Evolutionary conservation across 2,888 invertebrate genomes (phyloP), one percentile per base, ranked within the genome.

Genomic region (Malthinus flaveolus): DNA sequence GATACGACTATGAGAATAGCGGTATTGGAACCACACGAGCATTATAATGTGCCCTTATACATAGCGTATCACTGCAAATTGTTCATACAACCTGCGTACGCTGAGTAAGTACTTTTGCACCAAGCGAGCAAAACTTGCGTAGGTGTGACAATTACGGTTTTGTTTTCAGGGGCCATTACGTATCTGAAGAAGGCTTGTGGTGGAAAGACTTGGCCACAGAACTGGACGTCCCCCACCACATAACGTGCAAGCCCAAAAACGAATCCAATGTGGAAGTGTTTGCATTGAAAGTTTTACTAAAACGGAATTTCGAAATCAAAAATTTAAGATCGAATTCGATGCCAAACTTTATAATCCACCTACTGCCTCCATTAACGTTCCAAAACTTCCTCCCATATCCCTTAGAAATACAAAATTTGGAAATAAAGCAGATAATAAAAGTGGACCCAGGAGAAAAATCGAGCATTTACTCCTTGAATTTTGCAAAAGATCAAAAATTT

Each of bases 61-160:
- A 85, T 92, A 49, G 91, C 92, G 1, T 92, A 91, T 71, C 90
- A 93, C 71, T 91, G 90, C 77, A 86, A 87, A 64, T 79, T 93
- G 52, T 88, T 86, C 74, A 77, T 91, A 35, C 83, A 88, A 71
- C 92, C 92, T 4, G 85, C 88, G 4, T 87, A 89, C 70, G 84
- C 86, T 44, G 87, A 87, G 90, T 90, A 73, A 85, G 86, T 42
- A 42, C n/a, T n/a, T n/a, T n/a, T n/a, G n/a, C n/a, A n/a, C n/a
- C n/a, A n/a, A n/a, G n/a, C n/a, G n/a, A n/a, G n/a, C n/a, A n/a
- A n/a, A n/a, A n/a, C n/a, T n/a, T n/a, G n/a, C n/a, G n/a, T n/a
- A n/a, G n/a, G n/a, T n/a, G n/a, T n/a, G n/a, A n/a, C n/a, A n/a
- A n/a, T n/a, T n/a, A n/a, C n/a, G n/a, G n/a, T 82, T 23, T 23